Evolutionary conservation across 1,140 invertebrate genomes (phyloP).

Genomic region (Lepidurus arcticus): DNA sequence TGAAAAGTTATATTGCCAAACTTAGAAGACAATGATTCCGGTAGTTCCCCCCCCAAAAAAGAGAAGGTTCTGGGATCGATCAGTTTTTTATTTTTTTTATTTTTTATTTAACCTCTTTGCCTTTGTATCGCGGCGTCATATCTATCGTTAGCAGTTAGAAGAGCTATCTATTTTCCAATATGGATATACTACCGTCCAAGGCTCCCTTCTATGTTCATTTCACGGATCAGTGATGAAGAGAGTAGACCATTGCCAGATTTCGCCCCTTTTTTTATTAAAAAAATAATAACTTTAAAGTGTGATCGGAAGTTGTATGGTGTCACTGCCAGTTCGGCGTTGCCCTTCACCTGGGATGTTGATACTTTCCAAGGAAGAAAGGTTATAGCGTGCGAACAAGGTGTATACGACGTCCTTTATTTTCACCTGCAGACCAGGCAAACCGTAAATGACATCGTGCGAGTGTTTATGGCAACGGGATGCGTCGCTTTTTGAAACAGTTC

Average conservation of each 20-base stretch:
- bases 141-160: too few species aligned
- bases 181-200: not conserved
- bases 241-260: not conserved
- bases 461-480: slow-evolving; percentile 5
- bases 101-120: too few species aligned
- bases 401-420: slow-evolving; percentile 10
- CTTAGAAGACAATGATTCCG: not conserved
- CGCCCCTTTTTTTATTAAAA: too few species aligned
- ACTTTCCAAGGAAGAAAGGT: not conserved
- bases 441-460: not conserved
- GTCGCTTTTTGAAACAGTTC: not conserved
- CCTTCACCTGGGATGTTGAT: not conserved
- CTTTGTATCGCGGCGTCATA: too few species aligned
- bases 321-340: not conserved
- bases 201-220: not conserved
- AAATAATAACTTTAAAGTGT: too few species aligned
- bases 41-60: not conserved
- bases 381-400: slow-evolving; percentile 17
- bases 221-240: not conserved
- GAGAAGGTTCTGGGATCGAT: not conserved
- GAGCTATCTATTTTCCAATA: not conserved
- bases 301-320: too few species aligned
- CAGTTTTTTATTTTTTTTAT: not conserved
- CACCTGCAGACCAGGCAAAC: not conserved
- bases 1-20: slow-evolving; percentile 15